phyloP scores from a whole-genome alignment of 2,113 vertebrate species.

The Marcusenius ussheri region DNA sequence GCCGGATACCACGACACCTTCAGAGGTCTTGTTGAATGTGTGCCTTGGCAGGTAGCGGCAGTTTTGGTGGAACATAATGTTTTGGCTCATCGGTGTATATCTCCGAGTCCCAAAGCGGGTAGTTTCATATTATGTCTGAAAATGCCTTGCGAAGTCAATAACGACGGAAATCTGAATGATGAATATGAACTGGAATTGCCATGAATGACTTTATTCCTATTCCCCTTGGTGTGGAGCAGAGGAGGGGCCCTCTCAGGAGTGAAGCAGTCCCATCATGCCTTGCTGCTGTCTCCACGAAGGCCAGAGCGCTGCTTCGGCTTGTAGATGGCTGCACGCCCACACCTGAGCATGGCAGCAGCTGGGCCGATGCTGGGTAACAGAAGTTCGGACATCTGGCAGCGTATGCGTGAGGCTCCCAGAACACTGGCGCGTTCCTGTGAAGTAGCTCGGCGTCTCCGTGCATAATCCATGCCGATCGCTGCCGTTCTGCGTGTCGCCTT shows the following conservation, averaged over 20 bases:
- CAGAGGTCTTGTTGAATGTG: no score
- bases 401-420: neutral
- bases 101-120: neutral
- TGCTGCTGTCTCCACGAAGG: neutral
- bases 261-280: neutral
- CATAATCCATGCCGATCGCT: neutral
- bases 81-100: neutral
- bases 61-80: neutral
- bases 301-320: neutral
- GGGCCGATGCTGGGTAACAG: neutral
- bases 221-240: neutral
- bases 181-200: neutral
- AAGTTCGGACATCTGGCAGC: neutral
- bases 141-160: neutral
- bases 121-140: neutral
- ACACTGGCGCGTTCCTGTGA: neutral
- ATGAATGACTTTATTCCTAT: neutral
- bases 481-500: neutral
- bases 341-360: neutral
- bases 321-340: neutral
- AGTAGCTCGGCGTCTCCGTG: neutral
- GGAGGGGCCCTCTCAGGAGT: neutral
- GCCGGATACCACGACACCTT: no score
- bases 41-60: no score
- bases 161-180: neutral